Base-by-base conservation (phyloP, 2,888 invertebrate genomes). In the Gastrophysa polygoni region DNA sequence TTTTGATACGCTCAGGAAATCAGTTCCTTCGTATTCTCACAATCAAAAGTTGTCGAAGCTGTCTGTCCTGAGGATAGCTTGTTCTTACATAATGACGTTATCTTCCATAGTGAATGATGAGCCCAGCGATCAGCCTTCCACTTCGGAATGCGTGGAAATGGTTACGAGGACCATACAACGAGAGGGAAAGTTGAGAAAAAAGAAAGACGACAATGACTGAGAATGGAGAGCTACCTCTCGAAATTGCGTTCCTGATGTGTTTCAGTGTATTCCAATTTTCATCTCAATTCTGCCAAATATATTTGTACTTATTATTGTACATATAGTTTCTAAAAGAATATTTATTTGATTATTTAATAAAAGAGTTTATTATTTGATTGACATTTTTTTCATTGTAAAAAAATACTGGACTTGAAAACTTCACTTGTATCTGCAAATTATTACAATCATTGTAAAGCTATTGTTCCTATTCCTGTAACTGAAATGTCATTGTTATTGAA, bases 81-180 rank as follows among this genome's bases (percentile, higher is more conserved):
- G 95, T 80, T 92, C 94, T 64, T 97, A 97, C 82, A 96, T 97
- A 66, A 86, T 94, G 77, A 93, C 95, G 0, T 82, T 97, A 66
- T 91, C 93, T 50, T 86, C 89, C 68, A 86, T 93, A 74, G 89
- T 93, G 2, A 90, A 91, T 73, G 86, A 85, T 0, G 89, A 86
- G 66, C 63, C 63, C n/a, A 47, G 51, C 7, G 60, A 34, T 21
- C 85, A 84, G 52, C 86, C 88, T 1, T 85, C 89, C 47, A 83
- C 95, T 34, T 84, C 89, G 1, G 87, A 89, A 11, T 95, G 93
- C 79, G 91, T 96, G 55, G 93, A 95, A 74, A 83, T 89, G 56
- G 93, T 95, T n/a, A 92, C 93, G n/a, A 88, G 89, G 67, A 95
- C 95, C 1, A 95, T 96, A 75, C 95, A 95, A 81, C 92, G 93